These are phyloP conservation scores for Osmoderma eremita DNA, from an alignment of 2,888 invertebrate genomes.

Conservation along the genomic window DNA sequence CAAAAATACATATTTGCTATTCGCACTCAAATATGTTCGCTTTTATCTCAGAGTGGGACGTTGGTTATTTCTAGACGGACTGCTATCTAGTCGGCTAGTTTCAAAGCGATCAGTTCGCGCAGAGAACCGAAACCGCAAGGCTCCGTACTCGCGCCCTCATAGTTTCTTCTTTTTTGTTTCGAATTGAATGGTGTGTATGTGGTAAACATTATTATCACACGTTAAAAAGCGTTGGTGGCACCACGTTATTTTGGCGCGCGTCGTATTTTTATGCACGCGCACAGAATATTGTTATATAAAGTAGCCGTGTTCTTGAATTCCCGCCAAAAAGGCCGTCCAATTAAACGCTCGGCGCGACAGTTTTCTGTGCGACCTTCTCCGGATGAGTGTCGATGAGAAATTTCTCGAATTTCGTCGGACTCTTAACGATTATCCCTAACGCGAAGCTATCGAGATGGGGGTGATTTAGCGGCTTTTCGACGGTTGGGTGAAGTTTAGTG, in stretches of 20 bases:
- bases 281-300: conserved; percentile 37
- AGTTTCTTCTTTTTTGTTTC: neutral
- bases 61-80: conserved; percentile 47
- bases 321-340: conserved; percentile 30
- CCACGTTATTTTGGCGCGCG: conserved; percentile 19
- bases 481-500: neutral
- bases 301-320: conserved; percentile 35
- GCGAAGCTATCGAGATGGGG: conserved; percentile 19
- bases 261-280: conserved; percentile 31
- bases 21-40: neutral
- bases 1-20: conserved; percentile 39
- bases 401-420: conserved; percentile 21
- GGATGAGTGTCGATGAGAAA: too few relatives aligned
- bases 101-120: conserved; percentile 1
- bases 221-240: neutral
- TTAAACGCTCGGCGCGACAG: conserved; percentile 15
- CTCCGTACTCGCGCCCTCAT: conserved; percentile 7
- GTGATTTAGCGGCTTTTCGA: neutral
- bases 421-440: conserved; percentile 2
- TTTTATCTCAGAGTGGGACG: conserved; percentile 47
- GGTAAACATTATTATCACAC: neutral
- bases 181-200: neutral
- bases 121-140: conserved; percentile 9
- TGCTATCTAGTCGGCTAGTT: conserved; percentile 37
- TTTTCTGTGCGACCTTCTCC: neutral